Evolutionary conservation across 2,888 invertebrate genomes (phyloP).

Genomic region (Drosophila setosimentum): DNA sequence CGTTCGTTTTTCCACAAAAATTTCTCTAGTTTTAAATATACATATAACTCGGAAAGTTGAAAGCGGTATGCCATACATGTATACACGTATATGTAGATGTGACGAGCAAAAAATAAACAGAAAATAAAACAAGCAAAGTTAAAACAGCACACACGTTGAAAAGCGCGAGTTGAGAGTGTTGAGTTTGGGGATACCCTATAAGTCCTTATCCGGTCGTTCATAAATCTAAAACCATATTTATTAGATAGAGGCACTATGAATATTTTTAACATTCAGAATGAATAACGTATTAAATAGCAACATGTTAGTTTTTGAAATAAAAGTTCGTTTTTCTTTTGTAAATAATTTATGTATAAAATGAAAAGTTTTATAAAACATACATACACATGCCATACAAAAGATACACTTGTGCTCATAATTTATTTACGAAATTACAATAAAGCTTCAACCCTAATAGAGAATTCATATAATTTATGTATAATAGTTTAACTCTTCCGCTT

Average conservation of each 20-base stretch:
- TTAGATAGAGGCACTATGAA: neutral
- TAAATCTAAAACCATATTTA: neutral
- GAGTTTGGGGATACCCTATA: neutral
- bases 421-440: neutral
- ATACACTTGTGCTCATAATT: neutral
- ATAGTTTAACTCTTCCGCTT: neutral
- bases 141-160: conserved; percentile 13
- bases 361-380: neutral
- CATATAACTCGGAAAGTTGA: conserved; percentile 26
- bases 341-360: neutral
- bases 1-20: conserved; percentile 25
- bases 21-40: conserved; percentile 43
- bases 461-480: neutral
- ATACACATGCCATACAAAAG: neutral
- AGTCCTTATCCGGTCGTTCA: neutral
- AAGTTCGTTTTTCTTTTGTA: neutral
- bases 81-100: no score
- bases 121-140: neutral
- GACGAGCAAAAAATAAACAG: neutral
- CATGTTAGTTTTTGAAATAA: neutral
- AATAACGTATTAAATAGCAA: neutral
- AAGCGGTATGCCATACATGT: conserved; percentile 12
- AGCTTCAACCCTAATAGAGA: neutral
- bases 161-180: neutral
- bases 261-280: neutral